Percentiles rank a stretch among this genome's conserved stretches.
Evolutionary conservation across 2,113 vertebrate species (phyloP).

Genomic region (Oreochromis aureus): DNA sequence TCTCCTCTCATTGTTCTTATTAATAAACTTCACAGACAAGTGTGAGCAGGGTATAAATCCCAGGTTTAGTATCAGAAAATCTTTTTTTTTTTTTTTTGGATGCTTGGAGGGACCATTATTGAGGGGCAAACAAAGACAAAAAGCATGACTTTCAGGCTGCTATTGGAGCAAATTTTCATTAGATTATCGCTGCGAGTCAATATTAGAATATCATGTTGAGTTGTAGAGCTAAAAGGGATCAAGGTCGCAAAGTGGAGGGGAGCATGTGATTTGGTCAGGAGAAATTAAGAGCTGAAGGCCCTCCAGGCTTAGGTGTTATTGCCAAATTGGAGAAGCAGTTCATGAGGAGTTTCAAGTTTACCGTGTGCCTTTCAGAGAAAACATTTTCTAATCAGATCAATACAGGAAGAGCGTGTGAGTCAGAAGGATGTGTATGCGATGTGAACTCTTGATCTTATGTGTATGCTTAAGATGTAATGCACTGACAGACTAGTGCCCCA

Average conservation of each 20-base stretch:
- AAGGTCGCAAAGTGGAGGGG: not conserved
- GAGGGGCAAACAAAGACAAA: not conserved
- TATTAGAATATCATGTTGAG: not conserved
- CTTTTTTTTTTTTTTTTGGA: not conserved
- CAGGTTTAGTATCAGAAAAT: not conserved
- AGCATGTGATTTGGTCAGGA: slow-evolving; percentile 11
- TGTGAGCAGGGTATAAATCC: not conserved
- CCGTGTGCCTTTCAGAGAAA: not conserved
- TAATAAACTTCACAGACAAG: not conserved
- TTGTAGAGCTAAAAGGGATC: not conserved
- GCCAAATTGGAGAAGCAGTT: not conserved
- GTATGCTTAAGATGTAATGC: not conserved
- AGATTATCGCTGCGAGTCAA: not conserved
- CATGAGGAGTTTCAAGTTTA: not conserved
- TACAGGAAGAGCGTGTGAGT: not conserved
- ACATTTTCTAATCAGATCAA: not conserved
- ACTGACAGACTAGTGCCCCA: not conserved
- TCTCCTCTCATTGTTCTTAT: not conserved
- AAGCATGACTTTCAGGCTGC: not conserved
- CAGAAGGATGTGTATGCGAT: not conserved
- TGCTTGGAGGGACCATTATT: accelerated
- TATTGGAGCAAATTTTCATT: not conserved
- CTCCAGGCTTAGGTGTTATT: not conserved
- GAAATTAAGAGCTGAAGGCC: not conserved
- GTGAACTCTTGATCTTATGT: not conserved